These are phyloP conservation scores for Meiosimyza platycephala DNA, from an alignment of 2,888 invertebrate genomes.

Conservation along the genomic window DNA sequence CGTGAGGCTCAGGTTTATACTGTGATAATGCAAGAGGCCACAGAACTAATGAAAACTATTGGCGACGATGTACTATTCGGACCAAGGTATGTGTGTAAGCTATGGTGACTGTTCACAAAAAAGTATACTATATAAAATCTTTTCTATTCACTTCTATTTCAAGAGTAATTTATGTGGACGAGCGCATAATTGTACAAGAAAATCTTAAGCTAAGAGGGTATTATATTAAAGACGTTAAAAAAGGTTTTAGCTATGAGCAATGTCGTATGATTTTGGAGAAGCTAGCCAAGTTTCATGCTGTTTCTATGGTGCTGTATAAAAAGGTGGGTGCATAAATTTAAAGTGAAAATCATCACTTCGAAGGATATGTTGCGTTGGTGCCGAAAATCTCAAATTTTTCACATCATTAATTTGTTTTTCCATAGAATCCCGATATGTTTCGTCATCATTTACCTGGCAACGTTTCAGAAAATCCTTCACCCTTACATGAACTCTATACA, in stretches of 20 bases:
- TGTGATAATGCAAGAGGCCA: conserved; percentile 47
- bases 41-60: conserved; percentile 46
- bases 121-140: too few species aligned
- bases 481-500: conserved; percentile 53
- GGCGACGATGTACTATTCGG: conserved; percentile 52
- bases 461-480: conserved; percentile 51
- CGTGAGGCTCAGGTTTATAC: conserved; percentile 53
- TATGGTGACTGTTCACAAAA: too few species aligned
- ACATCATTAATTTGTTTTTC: conserved; percentile 9
- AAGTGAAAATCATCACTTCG: background rate
- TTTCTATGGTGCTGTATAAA: conserved; percentile 68
- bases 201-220: conserved; percentile 70
- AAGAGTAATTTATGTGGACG: conserved; percentile 54
- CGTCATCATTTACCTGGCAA: conserved; percentile 52
- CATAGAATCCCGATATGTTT: conserved; percentile 53
- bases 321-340: conserved; percentile 60
- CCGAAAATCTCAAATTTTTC: background rate
- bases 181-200: conserved; percentile 65
- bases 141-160: background rate
- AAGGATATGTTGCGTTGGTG: background rate
- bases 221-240: conserved; percentile 67
- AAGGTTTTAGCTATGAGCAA: conserved; percentile 69
- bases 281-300: conserved; percentile 70
- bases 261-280: conserved; percentile 67
- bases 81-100: conserved; percentile 48